Conservation (phyloP, 2,113 vertebrate genomes). For the Heterotilapia buettikoferi region DNA sequence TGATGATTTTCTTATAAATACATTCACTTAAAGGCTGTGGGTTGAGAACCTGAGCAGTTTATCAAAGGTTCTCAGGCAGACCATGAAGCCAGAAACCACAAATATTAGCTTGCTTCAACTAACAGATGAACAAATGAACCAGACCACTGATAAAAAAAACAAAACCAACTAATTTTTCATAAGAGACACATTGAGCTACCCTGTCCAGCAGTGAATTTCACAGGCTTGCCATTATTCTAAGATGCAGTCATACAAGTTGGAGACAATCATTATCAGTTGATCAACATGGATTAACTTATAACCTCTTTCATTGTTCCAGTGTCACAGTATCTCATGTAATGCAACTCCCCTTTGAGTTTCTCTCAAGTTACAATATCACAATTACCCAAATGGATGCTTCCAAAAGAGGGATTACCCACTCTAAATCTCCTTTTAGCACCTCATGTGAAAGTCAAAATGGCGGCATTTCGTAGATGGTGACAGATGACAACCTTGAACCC, state of each 20-base stretch:
- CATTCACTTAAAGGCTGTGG: not conserved
- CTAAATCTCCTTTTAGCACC: constrained; percentile 61
- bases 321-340: not conserved
- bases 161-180: not conserved
- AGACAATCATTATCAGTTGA: constrained; percentile 20
- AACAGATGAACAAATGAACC: not conserved
- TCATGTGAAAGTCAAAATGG: constrained; percentile 47
- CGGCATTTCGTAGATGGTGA: constrained; percentile 2
- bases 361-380: constrained; percentile 43
- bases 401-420: constrained; percentile 34
- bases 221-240: not conserved
- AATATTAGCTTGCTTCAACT: not conserved
- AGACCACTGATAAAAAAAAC: not conserved
- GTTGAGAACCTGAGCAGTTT: not conserved
- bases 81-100: constrained; percentile 16
- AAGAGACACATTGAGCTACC: not conserved
- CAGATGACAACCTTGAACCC: constrained; percentile 58
- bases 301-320: not conserved
- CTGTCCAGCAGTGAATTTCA: not conserved
- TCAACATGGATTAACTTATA: constrained; percentile 9
- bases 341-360: constrained; percentile 27
- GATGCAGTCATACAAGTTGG: not conserved
- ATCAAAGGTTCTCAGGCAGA: not conserved
- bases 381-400: constrained; percentile 36
- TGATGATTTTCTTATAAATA: not conserved